phyloP scores from a whole-genome alignment of 2,113 vertebrate species.

The Lanius ludovicianus region DNA sequence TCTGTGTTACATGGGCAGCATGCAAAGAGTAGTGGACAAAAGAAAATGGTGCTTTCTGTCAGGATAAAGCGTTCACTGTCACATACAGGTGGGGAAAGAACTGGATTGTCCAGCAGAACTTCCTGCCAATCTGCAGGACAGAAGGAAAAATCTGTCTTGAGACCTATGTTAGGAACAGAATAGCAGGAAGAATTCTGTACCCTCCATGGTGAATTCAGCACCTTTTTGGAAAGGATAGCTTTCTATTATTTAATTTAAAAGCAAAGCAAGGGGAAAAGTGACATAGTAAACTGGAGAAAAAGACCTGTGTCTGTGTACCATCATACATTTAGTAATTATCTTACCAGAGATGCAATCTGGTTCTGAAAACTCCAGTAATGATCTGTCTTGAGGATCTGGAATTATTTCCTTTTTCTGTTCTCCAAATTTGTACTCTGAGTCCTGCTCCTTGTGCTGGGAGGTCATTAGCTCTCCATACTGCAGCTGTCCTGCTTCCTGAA shows the following conservation, averaged over 20 bases:
- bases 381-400: constrained; percentile 57
- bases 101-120: background rate
- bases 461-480: constrained; percentile 89
- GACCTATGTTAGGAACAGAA: background rate
- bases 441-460: constrained; percentile 71
- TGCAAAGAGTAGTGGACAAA: background rate
- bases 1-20: background rate
- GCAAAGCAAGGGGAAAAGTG: background rate
- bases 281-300: background rate
- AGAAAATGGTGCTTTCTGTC: background rate
- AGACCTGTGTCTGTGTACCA: background rate
- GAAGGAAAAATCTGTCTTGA: background rate
- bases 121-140: background rate
- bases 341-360: constrained; percentile 79
- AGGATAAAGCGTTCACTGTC: background rate
- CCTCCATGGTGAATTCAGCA: background rate
- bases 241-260: background rate
- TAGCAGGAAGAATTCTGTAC: background rate
- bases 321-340: background rate
- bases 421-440: constrained; percentile 57
- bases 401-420: constrained; percentile 58
- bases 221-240: background rate
- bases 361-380: constrained; percentile 69
- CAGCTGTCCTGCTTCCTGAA: constrained; percentile 81
- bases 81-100: background rate